These are phyloP conservation scores for Heterohyrax brucei DNA, from an alignment of 2,797 vertebrate genomes.

Conservation along the genomic window DNA sequence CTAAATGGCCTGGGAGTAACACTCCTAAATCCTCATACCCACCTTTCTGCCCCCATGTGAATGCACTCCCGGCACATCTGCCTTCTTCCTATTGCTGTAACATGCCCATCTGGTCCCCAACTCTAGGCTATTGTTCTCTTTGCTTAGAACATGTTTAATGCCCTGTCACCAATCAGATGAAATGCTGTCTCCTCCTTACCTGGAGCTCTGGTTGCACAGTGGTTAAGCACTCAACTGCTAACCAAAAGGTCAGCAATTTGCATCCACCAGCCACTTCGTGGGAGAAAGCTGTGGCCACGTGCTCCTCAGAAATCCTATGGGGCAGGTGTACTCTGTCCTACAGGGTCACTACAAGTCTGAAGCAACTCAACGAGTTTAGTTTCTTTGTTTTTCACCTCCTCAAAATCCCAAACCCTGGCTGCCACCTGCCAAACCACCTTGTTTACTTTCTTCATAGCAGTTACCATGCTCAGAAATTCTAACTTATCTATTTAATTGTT, in stretches of 20 bases:
- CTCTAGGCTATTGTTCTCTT: neutral
- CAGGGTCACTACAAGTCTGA: no score
- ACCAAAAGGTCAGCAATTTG: neutral
- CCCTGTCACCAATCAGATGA: neutral
- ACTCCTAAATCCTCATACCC: neutral
- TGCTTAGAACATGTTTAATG: neutral
- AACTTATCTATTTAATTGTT: neutral
- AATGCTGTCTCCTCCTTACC: neutral
- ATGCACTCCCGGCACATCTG: neutral
- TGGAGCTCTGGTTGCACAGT: neutral
- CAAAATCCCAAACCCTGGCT: neutral
- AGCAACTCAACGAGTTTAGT: no score
- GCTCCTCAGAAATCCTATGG: neutral
- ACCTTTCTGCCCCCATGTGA: neutral
- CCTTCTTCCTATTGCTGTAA: neutral
- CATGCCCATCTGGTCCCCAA: neutral
- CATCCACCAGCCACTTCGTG: neutral
- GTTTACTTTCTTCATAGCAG: conserved; percentile 6
- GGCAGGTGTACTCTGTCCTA: no score
- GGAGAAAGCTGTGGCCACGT: neutral
- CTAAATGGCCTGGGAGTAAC: neutral
- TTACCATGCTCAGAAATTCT: neutral
- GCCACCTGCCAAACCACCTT: neutral
- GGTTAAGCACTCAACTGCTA: neutral
- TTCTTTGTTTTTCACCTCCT: no score